Base-by-base conservation (phyloP, 2,113 vertebrate species). In the Ophthalmolycus amberensis region DNA sequence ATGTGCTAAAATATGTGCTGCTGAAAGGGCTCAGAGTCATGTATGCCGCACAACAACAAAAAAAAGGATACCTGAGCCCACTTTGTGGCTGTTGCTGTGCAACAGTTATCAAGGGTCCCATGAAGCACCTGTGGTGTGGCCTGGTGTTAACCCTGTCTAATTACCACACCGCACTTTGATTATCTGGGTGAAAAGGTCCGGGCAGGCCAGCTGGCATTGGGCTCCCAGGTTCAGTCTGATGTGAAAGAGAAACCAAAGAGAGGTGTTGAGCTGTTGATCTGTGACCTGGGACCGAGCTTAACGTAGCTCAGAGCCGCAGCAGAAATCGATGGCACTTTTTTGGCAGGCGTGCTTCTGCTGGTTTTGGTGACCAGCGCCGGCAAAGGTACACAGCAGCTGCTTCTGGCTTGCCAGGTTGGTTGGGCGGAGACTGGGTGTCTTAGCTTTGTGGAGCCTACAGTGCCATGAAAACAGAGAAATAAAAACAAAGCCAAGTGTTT, bases 81-180 rank as follows among this genome's bases (percentile, higher is more conserved):
- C 74, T 77, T 71, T 54, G 22, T 4, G 52, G 27, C 34, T 77
- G 42, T 42, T 75, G 74, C 75, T 65, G 10, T 75, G 25, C 25
- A 25, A 25, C 25, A 25, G 25, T 25, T 25, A 25, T 25, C 25
- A 25, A 25, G 25, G 25, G 25, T 25, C 25, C 25, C 25, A 25
- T 25, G 25, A 25, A 25, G 25, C 82, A 89, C 90, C 84, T 75
- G 88, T 85, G 89, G 76, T 64, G 18, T 70, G 68, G 77, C 77
- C 22, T 22, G 59, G 46, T 52, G 29, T 84, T 90, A 87, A 88
- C 88, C 87, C 83, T 80, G 90, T 90, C 89, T 88, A 88, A 91
- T 94, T 90, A 90, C 65, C 73, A 77, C 79, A 38, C 63, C 5
- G 3, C 67, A 27, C 42, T 85, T 79, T 91, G 91, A 91, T 87